phyloP scores from a whole-genome alignment of 1,140 invertebrate species.

The Ostrea edulis region DNA sequence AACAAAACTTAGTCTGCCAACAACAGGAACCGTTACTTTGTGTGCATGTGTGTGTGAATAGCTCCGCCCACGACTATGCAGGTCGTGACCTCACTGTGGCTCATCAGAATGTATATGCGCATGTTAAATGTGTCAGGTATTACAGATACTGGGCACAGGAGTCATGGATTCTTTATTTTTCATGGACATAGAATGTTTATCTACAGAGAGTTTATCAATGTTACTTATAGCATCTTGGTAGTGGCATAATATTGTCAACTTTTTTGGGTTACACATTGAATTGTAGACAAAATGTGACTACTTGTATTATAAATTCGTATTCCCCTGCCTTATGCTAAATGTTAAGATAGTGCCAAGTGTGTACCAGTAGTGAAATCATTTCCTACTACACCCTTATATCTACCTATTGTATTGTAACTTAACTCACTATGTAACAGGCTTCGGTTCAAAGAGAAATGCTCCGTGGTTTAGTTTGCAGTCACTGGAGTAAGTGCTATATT shows the following conservation, averaged over 20 bases:
- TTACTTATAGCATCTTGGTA: slow-evolving; percentile 21
- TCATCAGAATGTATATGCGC: slow-evolving; percentile 35
- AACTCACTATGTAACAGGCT: background rate
- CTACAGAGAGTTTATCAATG: background rate
- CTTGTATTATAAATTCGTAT: slow-evolving; percentile 24
- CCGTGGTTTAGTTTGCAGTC: background rate
- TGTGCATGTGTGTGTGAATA: slow-evolving; percentile 44
- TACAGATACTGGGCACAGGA: background rate
- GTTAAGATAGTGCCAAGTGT: slow-evolving; percentile 30
- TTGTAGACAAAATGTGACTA: slow-evolving; percentile 14
- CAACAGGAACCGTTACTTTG: slow-evolving; percentile 29
- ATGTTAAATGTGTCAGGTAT: slow-evolving; percentile 2
- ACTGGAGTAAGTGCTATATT: background rate
- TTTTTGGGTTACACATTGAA: background rate
- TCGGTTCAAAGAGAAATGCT: slow-evolving; percentile 22
- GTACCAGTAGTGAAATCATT: background rate
- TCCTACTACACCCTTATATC: background rate
- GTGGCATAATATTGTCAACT: slow-evolving; percentile 14
- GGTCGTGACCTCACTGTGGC: slow-evolving; percentile 36
- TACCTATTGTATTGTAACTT: background rate
- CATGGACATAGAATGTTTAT: background rate
- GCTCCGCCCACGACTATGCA: slow-evolving; percentile 18
- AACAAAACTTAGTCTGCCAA: slow-evolving; percentile 42
- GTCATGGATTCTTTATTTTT: slow-evolving; percentile 25
- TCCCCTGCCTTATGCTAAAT: slow-evolving; percentile 33